Conservation (phyloP, 2,113 vertebrate species). For the Ceyx margarethae region DNA sequence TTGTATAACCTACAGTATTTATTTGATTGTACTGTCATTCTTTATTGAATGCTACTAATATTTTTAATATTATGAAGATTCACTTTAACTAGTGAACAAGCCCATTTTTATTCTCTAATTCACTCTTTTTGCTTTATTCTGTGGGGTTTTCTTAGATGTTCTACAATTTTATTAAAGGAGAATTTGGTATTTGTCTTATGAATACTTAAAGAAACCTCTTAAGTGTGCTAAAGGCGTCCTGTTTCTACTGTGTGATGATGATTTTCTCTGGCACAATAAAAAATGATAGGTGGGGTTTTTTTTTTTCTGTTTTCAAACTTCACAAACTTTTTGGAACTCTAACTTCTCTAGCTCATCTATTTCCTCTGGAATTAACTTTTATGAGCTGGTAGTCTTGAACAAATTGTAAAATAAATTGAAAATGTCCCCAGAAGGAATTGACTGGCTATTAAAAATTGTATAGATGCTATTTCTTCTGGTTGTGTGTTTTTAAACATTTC, state of each 20-base stretch:
- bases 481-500: background rate
- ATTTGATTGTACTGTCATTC: background rate
- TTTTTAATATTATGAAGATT: background rate
- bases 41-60: background rate
- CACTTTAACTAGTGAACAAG: background rate
- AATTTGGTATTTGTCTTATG: background rate
- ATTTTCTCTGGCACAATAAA: background rate
- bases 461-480: background rate
- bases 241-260: background rate
- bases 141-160: background rate
- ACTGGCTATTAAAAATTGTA: background rate
- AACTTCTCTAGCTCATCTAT: background rate
- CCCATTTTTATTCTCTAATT: background rate
- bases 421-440: background rate
- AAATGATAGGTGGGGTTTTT: background rate
- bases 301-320: background rate
- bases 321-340: background rate
- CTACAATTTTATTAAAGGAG: background rate
- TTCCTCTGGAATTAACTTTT: background rate
- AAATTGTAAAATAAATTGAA: background rate
- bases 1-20: background rate
- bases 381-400: background rate
- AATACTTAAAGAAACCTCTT: background rate
- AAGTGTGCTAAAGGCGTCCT: background rate
- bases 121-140: background rate